Conservation (phyloP, 2,113 vertebrate species). For the Fulmarus glacialis region DNA sequence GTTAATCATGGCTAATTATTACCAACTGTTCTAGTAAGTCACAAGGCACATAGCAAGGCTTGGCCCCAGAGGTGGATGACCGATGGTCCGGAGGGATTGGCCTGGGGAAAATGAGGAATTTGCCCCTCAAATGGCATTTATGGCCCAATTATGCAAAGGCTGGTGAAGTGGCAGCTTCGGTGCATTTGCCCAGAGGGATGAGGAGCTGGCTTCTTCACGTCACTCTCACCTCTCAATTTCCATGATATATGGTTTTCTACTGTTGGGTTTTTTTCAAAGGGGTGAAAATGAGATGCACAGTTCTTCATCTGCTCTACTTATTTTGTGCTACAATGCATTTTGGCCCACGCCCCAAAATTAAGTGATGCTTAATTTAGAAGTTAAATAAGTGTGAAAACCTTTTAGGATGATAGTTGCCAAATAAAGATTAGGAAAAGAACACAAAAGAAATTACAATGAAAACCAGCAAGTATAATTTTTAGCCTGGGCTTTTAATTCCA, state of each 20-base stretch:
- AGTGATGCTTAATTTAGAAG: constrained; percentile 19
- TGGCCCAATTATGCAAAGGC: neutral
- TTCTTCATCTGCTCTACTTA: constrained; percentile 29
- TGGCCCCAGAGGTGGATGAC: neutral
- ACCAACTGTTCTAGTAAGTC: neutral
- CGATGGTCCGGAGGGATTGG: neutral
- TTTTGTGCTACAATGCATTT: neutral
- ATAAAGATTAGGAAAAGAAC: constrained; percentile 38
- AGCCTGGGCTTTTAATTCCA: constrained; percentile 5
- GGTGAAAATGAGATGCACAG: constrained; percentile 25
- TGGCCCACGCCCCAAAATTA: constrained; percentile 35
- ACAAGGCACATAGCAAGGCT: neutral
- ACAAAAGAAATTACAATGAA: constrained; percentile 6
- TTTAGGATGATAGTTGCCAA: neutral
- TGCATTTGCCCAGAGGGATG: neutral
- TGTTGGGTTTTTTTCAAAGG: neutral
- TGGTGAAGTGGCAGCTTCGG: neutral
- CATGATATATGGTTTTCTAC: neutral
- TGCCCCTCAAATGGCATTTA: neutral
- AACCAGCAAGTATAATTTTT: constrained; percentile 23
- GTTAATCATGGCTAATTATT: constrained; percentile 21
- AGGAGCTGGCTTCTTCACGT: neutral
- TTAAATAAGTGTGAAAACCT: constrained; percentile 29
- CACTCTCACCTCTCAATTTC: neutral
- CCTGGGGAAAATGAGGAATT: neutral